Conservation (phyloP, 92 coral and sea anemone species). For the Metridium senile region DNA sequence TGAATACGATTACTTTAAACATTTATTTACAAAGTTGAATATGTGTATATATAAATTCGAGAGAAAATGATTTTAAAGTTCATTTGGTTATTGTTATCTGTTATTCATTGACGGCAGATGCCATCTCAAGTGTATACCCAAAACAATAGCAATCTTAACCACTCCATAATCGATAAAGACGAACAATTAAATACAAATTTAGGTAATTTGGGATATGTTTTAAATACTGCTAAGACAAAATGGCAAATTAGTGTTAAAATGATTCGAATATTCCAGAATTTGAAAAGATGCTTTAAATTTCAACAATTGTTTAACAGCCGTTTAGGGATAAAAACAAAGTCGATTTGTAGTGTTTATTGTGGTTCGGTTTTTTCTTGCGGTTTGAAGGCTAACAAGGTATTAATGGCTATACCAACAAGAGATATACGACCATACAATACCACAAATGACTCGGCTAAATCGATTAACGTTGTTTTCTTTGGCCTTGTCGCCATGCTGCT, state of each 20-base stretch:
- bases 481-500: background rate
- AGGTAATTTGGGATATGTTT: background rate
- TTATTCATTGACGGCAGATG: background rate
- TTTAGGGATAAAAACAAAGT: background rate
- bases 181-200: slow-evolving; percentile 13
- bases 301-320: background rate
- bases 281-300: too few relatives aligned
- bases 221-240: slow-evolving; percentile 1
- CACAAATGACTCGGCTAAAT: background rate
- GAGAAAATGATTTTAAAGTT: background rate
- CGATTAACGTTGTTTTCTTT: background rate
- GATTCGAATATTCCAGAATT: too few relatives aligned
- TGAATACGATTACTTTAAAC: background rate
- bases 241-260: background rate
- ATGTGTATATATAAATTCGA: background rate
- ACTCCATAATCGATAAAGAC: slow-evolving; percentile 1
- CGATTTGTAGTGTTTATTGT: background rate
- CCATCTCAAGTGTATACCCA: slow-evolving; percentile 2
- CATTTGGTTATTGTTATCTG: background rate
- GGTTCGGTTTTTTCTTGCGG: background rate
- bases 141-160: slow-evolving; percentile 8
- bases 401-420: background rate
- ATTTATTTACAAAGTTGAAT: background rate
- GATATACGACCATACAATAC: background rate
- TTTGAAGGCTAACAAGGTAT: background rate